These are phyloP conservation scores for Halocaridina rubra DNA, from an alignment of 2,888 invertebrate genomes.

Conservation along the genomic window DNA sequence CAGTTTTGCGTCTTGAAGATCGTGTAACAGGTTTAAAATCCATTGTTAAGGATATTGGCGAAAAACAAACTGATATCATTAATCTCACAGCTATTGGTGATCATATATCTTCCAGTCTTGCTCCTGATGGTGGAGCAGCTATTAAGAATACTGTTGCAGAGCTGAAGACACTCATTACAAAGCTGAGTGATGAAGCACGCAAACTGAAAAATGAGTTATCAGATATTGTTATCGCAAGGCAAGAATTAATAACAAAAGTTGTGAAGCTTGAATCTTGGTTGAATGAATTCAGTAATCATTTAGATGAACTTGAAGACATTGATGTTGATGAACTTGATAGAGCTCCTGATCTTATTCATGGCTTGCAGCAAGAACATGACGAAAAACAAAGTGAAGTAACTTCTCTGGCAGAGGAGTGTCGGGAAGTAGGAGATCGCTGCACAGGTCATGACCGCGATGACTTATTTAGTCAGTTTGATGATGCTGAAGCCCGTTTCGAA, in stretches of 20 bases:
- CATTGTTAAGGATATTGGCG: constrained; percentile 83
- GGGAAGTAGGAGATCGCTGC: constrained; percentile 63
- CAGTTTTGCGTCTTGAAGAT: constrained; percentile 64
- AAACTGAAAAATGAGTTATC: constrained; percentile 83
- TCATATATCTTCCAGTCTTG: constrained; percentile 80
- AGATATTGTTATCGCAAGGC: constrained; percentile 77
- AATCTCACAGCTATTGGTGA: constrained; percentile 83
- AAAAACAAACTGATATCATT: constrained; percentile 85
- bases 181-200: constrained; percentile 81
- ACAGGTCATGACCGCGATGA: constrained; percentile 60
- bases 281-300: constrained; percentile 77
- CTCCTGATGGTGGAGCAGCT: constrained; percentile 80
- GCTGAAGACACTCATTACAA: constrained; percentile 80
- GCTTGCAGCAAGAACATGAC: constrained; percentile 84
- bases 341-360: constrained; percentile 82
- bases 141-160: constrained; percentile 80
- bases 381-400: constrained; percentile 82
- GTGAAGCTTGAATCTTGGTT: constrained; percentile 85
- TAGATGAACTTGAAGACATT: constrained; percentile 83
- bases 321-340: constrained; percentile 84
- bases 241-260: constrained; percentile 85
- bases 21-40: constrained; percentile 66
- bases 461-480: constrained; percentile 58
- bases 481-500: constrained; percentile 58
- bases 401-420: constrained; percentile 59